Percentiles rank a stretch among this genome's conserved stretches.
These are phyloP conservation scores for Bibio marci DNA, from an alignment of 2,888 invertebrate species.

Conservation along the genomic window DNA sequence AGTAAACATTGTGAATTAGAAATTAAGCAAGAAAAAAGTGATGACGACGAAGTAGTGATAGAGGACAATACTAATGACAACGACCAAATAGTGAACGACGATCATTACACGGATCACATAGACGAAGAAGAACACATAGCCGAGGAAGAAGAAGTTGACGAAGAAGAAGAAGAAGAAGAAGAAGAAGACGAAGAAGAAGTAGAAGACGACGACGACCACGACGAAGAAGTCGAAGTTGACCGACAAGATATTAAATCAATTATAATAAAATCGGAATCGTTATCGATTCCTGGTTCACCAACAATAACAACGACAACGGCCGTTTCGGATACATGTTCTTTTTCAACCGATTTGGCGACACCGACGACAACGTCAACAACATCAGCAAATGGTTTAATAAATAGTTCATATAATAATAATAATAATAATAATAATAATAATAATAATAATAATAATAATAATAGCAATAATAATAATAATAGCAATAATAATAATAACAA, in stretches of 20 bases:
- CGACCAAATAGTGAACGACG: no score
- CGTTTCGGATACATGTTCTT: no score
- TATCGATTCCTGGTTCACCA: background rate
- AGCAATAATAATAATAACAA: slow-evolving; percentile 16
- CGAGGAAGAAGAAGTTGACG: no score
- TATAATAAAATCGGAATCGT: slow-evolving; percentile 2
- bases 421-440: slow-evolving; percentile 6
- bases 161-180: no score
- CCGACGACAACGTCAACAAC: background rate
- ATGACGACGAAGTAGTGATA: no score
- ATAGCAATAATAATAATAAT: slow-evolving; percentile 20
- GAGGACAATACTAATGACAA: no score
- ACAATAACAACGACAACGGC: background rate
- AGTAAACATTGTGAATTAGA: no score
- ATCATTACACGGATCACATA: no score
- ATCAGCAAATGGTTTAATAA: background rate
- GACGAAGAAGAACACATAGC: no score
- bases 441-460: slow-evolving; percentile 21
- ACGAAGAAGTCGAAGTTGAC: background rate
- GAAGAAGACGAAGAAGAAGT: no score
- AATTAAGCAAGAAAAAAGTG: no score
- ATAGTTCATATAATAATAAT: background rate
- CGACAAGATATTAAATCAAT: slow-evolving; percentile 2
- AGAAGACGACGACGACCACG: background rate
- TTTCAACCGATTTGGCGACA: no score